Evolutionary conservation across 92 coral and sea anemone species (phyloP).

Genomic region (Porites divaricata): DNA sequence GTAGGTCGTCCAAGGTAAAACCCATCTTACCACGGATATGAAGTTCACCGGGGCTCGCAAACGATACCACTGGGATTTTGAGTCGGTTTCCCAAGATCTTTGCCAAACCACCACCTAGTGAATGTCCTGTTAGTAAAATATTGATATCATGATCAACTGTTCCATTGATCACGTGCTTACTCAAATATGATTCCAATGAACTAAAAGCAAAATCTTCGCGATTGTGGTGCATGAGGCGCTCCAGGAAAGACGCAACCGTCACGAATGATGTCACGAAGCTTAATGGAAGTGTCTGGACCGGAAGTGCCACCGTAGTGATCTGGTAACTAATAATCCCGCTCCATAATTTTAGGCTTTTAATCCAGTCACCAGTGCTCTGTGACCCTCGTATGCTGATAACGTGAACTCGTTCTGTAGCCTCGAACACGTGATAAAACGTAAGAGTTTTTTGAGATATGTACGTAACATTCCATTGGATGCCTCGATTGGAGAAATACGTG

Average conservation of each 20-base stretch:
- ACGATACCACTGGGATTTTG: constrained; percentile 51
- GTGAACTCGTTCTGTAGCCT: constrained; percentile 28
- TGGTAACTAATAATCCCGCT: constrained; percentile 76
- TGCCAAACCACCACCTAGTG: constrained; percentile 79
- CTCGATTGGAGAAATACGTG: constrained; percentile 55
- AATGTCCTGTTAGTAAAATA: constrained; percentile 68
- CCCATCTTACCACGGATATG: constrained; percentile 64
- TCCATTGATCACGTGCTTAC: constrained; percentile 12
- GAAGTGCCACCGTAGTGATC: constrained; percentile 63
- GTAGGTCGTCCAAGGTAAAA: constrained; percentile 58
- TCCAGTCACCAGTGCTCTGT: constrained; percentile 65
- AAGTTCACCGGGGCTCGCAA: constrained; percentile 76
- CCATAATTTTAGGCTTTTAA: constrained; percentile 67
- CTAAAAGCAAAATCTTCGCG: constrained; percentile 41
- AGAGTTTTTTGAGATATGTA: constrained; percentile 52
- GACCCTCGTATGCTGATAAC: constrained; percentile 73
- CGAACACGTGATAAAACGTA: constrained; percentile 63
- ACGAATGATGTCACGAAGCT: constrained; percentile 65
- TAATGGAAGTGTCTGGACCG: constrained; percentile 57
- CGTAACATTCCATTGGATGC: constrained; percentile 49
- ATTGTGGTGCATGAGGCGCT: constrained; percentile 56
- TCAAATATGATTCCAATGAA: constrained; percentile 55
- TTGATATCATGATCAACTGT: constrained; percentile 7
- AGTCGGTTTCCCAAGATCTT: constrained; percentile 74
- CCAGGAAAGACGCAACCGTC: constrained; percentile 50